Evolutionary conservation across 2,888 invertebrate species (phyloP), one percentile per base, ranked within the genome.

Genomic region (Drosophila cracens): DNA sequence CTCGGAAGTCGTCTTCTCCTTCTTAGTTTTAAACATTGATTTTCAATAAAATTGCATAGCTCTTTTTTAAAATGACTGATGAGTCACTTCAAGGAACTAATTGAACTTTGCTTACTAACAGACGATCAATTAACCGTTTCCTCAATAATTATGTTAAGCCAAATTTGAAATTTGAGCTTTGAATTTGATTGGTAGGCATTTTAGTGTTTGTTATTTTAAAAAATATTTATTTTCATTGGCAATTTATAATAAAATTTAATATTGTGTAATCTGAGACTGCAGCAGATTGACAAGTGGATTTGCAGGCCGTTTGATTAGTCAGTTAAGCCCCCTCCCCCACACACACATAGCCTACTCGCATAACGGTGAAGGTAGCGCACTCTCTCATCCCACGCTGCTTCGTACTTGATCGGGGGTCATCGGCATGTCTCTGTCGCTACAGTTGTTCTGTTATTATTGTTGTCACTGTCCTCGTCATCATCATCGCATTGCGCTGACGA

Each of bases 331-430:
- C 31, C 8, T 11, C 6, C 18, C 4, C n/a, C 4, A n/a, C 29
- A n/a, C 29, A 33, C 13, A n/a, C 59, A 70, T 27, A 51, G 65
- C 33, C 53, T 68, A 46, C 46, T 64, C 54, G 49, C 65, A 72
- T 75, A 82, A 61, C 61, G 68, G 78, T 61, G 59, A 74, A 70
- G 72, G 70, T 68, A 64, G 33, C 29, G 2, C 25, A 27, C n/a
- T 13, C 54, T 38, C 29, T 62, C 46, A 52, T 59, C 34, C 43
- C 65, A 48, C 25, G 46, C 38, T 21, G 63, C 46, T 59, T 59
- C 67, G 84, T 76, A 79, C 83, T 85, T 81, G 84, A 87, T 75
- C 84, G 70, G 82, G 83, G 84, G 83, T 83, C 81, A 76, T 76
- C 83, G 74, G 25, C 84, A 69, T 80, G 66, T 71, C 51, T 52